A percentile compares a stretch with the other conserved stretches of the same genome.
Evolutionary conservation across 2,113 vertebrate species (phyloP).

Genomic region (Ifrita kowaldi): DNA sequence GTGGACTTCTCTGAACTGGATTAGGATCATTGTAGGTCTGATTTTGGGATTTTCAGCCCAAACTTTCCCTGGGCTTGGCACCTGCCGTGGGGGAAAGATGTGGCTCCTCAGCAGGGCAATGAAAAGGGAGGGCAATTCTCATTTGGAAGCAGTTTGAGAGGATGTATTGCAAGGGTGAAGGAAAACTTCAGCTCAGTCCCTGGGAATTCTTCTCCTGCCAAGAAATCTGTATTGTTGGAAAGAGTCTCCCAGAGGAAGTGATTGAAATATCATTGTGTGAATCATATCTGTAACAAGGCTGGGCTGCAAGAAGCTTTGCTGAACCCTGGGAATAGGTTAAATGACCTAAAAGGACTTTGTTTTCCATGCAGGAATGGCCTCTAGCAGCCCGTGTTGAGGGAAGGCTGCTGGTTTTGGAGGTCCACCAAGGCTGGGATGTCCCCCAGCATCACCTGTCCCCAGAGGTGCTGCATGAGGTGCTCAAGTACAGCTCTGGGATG

Average conservation of each 20-base stretch:
- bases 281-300: constrained; percentile 20
- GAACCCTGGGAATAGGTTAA: background rate
- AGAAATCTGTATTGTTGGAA: constrained; percentile 40
- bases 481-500: background rate
- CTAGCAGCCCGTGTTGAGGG: background rate
- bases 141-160: background rate
- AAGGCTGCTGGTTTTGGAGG: background rate
- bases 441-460: background rate
- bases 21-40: background rate
- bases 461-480: background rate
- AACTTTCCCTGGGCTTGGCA: background rate
- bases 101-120: background rate
- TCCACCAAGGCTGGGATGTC: background rate
- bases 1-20: background rate
- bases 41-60: background rate
- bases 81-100: background rate
- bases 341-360: background rate
- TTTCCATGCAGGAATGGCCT: background rate
- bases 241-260: constrained; percentile 47
- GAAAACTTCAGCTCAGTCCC: background rate
- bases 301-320: background rate
- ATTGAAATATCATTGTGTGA: constrained; percentile 52
- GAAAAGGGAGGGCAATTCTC: background rate
- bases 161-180: background rate
- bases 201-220: constrained; percentile 47